A percentile compares a stretch with the other conserved stretches of the same genome.
phyloP scores from a whole-genome alignment of 2,888 invertebrate genomes.

The Melinopterus prodromus region DNA sequence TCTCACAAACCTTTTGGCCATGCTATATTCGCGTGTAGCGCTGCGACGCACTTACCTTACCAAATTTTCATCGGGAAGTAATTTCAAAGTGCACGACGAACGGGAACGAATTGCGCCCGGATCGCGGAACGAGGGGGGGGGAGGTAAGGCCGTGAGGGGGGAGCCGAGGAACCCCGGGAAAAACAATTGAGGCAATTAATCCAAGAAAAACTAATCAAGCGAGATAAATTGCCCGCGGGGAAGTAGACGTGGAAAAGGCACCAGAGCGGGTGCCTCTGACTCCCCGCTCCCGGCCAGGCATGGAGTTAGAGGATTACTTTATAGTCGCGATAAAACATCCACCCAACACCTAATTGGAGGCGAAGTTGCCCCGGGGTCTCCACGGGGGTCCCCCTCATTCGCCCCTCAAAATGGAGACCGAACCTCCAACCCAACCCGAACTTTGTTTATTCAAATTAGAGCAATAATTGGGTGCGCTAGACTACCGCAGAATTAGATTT shows the following conservation, averaged over 20 bases:
- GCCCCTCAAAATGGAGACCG: not conserved
- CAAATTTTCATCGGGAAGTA: not conserved
- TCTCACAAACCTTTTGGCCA: too few relatives aligned
- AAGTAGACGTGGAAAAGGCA: not conserved
- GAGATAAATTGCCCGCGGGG: constrained; percentile 58
- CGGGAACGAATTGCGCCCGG: not conserved
- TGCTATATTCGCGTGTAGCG: not conserved
- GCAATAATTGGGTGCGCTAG: not conserved
- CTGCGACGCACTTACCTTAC: not conserved
- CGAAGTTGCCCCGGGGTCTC: constrained; percentile 27
- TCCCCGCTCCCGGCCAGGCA: constrained; percentile 48
- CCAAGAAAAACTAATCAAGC: constrained; percentile 63
- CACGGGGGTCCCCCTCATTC: not conserved
- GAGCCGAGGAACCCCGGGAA: constrained; percentile 44
- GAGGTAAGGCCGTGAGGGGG: not conserved
- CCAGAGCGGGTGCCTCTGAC: not conserved
- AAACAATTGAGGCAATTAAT: constrained; percentile 63
- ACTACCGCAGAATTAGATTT: not conserved
- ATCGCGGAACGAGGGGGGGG: not conserved
- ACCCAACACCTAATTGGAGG: constrained; percentile 59
- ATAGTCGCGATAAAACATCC: constrained; percentile 61
- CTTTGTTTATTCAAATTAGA: constrained; percentile 4
- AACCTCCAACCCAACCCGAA: not conserved
- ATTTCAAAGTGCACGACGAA: not conserved
- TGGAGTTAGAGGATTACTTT: constrained; percentile 59